Conservation (phyloP, 1,140 invertebrate genomes). For the Megalopta genalis region DNA sequence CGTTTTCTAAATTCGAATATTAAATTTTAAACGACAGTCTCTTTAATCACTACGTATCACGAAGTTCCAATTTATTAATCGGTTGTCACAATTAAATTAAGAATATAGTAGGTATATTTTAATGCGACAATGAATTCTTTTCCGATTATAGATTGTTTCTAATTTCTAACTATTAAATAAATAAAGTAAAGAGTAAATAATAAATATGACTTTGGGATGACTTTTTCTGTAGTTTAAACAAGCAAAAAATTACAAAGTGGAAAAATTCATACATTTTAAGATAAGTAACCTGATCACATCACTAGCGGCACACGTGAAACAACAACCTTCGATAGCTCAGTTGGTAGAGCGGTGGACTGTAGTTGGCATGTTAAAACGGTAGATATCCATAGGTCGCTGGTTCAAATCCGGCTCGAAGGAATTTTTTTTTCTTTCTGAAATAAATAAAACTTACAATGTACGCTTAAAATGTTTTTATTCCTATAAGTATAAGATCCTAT, state of each 20-base stretch:
- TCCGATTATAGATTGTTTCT: too few species aligned
- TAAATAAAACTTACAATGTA: too few species aligned
- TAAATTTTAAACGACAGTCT: too few species aligned
- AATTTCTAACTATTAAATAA: too few species aligned
- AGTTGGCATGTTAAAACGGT: conserved; percentile 75
- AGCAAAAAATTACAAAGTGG: neutral
- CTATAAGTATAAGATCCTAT: too few species aligned
- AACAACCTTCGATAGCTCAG: conserved; percentile 82
- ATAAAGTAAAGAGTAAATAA: too few species aligned
- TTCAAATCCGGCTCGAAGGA: conserved; percentile 78
- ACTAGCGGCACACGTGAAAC: fast-evolving
- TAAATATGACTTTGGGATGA: too few species aligned
- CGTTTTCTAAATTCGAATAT: too few species aligned
- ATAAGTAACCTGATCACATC: fast-evolving
- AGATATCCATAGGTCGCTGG: conserved; percentile 76
- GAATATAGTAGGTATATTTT: neutral
- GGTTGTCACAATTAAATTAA: conserved; percentile 15
- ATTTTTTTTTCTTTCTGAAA: conserved; percentile 21
- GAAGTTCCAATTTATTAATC: conserved; percentile 20
- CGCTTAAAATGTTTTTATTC: neutral
- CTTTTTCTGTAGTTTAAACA: neutral
- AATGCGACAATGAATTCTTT: neutral
- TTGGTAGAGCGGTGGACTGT: conserved; percentile 94
- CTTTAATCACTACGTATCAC: neutral
- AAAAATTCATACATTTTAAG: neutral